phyloP scores from a whole-genome alignment of 2,113 vertebrate species.

The Vicugna pacos region DNA sequence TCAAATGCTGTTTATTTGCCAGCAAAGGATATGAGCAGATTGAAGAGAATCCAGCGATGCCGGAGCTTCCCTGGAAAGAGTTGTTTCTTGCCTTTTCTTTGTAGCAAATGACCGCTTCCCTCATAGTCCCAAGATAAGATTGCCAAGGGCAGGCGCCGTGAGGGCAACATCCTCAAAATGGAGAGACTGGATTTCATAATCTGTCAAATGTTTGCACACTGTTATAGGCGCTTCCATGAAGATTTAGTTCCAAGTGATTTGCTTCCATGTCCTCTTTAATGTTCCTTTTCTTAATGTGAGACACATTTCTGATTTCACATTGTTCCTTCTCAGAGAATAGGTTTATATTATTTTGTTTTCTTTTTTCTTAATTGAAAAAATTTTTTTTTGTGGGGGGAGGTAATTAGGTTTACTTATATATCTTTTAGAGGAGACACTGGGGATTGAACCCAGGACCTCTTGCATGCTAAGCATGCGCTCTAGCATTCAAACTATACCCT shows the following conservation, averaged over 20 bases:
- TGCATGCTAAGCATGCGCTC: too few relatives aligned
- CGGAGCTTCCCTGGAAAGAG: not conserved
- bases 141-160: not conserved
- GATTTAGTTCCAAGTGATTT: not conserved
- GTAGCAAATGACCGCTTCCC: not conserved
- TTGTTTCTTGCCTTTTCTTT: not conserved
- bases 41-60: not conserved
- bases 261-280: not conserved
- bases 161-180: not conserved
- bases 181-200: not conserved
- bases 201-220: not conserved
- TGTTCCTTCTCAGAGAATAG: not conserved
- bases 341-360: not conserved
- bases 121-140: too few relatives aligned
- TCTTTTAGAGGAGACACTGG: too few relatives aligned
- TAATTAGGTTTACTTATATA: too few relatives aligned
- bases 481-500: too few relatives aligned
- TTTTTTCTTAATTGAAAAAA: too few relatives aligned
- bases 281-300: slow-evolving; percentile 23
- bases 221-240: not conserved
- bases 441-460: too few relatives aligned
- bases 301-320: not conserved
- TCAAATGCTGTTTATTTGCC: not conserved
- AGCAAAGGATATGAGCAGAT: not conserved
- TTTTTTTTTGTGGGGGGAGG: too few relatives aligned